Evolutionary conservation across 2,797 vertebrate genomes (phyloP).

Genomic region (Gila robusta): DNA sequence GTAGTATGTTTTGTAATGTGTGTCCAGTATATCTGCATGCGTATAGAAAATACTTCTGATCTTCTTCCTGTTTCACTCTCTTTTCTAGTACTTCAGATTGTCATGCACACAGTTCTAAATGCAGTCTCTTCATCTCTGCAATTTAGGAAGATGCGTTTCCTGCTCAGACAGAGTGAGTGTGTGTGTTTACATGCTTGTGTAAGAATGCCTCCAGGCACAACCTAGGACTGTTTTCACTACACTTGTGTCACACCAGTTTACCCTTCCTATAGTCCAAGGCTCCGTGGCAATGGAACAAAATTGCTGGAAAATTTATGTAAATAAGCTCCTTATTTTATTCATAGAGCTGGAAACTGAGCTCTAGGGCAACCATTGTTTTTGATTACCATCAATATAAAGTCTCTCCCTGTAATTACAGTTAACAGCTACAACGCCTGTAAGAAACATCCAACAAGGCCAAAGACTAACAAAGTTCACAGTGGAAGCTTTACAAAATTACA

Average conservation of each 20-base stretch:
- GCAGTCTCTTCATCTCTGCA: neutral
- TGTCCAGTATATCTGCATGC: neutral
- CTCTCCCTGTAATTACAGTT: constrained; percentile 41
- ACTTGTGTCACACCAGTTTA: constrained; percentile 42
- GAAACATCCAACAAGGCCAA: constrained; percentile 28
- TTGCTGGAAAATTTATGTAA: constrained; percentile 47
- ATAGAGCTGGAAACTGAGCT: constrained; percentile 33
- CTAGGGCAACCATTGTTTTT: constrained; percentile 38
- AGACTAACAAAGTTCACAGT: constrained; percentile 18
- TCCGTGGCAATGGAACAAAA: constrained; percentile 26
- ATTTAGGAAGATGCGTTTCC: neutral
- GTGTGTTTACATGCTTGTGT: constrained; percentile 27
- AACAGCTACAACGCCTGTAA: constrained; percentile 27
- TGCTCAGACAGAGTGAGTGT: neutral
- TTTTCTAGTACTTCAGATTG: neutral
- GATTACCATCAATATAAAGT: constrained; percentile 43
- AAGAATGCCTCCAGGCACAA: neutral
- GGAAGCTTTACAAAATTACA: constrained; percentile 2
- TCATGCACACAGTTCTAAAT: neutral
- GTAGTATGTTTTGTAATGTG: neutral
- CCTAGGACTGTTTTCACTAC: constrained; percentile 28
- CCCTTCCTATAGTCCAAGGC: constrained; percentile 17
- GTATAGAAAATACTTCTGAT: neutral
- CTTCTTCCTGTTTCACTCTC: neutral
- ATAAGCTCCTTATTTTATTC: constrained; percentile 47